Evolutionary conservation across 2,888 invertebrate species (phyloP), one percentile per base, ranked within the genome.

Genomic region (Pycnomerus fuliginosus): DNA sequence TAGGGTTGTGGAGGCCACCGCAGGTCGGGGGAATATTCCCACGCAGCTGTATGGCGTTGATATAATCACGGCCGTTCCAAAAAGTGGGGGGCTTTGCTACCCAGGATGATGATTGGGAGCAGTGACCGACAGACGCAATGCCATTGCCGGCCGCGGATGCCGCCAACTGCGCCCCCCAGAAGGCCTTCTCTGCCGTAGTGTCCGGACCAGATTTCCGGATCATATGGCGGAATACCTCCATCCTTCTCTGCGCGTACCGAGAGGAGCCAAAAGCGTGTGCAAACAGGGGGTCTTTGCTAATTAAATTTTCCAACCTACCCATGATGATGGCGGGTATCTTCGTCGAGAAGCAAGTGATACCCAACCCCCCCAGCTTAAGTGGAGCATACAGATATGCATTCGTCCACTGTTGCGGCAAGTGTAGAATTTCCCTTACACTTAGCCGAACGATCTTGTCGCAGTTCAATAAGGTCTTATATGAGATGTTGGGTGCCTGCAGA

Each of bases 11-110:
- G 2, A 55, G 54, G 0, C 50, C 24, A 0, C 54, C 58, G 14
- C 17, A 39, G 0, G 56, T 53, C 1, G 61, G 58, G 0, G 61
- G 46, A 10, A 41, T 16, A 38, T 53, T 57, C 0, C 36, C 33
- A 2, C 57, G 28, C 0, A 63, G 50, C 3, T 58, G 58, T 1
- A 61, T 27, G 0, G 58, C 55, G 3, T 42, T 30, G 1, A 58
- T 47, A 25, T 48, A 63, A 16, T 64, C 61, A 1, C 44, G 13
- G 0, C 60, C 58, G 0, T 50, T 37, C 60, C 61, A 62, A 8
- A 38, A 52, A 0, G 13, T 2, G 0, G 56, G 60, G 2, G 23
- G 28, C 11, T 11, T 3, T 3, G 3, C 5, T 22, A 33, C 3
- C 33, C 33, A 33, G n/a, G n/a, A n/a, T n/a, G n/a, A n/a, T n/a